Percentiles rank a stretch among this genome's conserved stretches.
These are phyloP conservation scores for Epizoanthus illoricatus DNA, from an alignment of 92 coral and sea anemone species.

Conservation along the genomic window DNA sequence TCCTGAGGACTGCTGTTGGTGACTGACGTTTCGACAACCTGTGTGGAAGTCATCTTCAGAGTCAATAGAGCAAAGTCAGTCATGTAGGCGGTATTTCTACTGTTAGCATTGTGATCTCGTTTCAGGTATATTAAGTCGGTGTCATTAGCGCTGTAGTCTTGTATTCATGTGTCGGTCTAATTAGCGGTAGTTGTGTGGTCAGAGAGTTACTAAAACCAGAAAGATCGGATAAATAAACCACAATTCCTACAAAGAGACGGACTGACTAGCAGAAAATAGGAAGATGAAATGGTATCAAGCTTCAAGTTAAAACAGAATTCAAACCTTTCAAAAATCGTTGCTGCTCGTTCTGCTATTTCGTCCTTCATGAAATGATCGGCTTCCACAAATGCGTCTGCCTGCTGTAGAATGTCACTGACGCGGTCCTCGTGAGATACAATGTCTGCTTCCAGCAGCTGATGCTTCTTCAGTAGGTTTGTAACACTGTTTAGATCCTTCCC, in stretches of 20 bases:
- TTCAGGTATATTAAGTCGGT: too few species aligned
- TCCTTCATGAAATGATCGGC: slow-evolving; percentile 89
- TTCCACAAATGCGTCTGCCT: slow-evolving; percentile 85
- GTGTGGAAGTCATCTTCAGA: too few species aligned
- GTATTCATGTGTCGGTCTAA: too few species aligned
- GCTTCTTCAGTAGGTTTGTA: slow-evolving; percentile 74
- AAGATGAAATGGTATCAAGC: too few species aligned
- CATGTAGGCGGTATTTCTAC: too few species aligned
- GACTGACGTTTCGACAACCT: too few species aligned
- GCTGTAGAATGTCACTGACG: slow-evolving; percentile 70
- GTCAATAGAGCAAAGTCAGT: too few species aligned
- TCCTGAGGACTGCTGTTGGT: too few species aligned
- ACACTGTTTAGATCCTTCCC: slow-evolving; percentile 82
- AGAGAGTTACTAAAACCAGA: too few species aligned
- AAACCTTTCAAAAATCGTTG: slow-evolving; percentile 86
- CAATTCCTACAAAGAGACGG: not conserved
- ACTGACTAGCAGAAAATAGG: not conserved
- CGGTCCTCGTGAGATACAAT: slow-evolving; percentile 80
- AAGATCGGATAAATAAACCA: not conserved
- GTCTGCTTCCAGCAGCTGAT: slow-evolving; percentile 73
- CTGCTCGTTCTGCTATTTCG: slow-evolving; percentile 86
- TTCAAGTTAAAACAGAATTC: not conserved
- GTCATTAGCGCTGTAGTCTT: too few species aligned
- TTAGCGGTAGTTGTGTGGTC: too few species aligned
- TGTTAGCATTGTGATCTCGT: too few species aligned